Evolutionary conservation across 2,888 invertebrate genomes (phyloP), one percentile per base, ranked within the genome.

Genomic region (Branchellion lobata): DNA sequence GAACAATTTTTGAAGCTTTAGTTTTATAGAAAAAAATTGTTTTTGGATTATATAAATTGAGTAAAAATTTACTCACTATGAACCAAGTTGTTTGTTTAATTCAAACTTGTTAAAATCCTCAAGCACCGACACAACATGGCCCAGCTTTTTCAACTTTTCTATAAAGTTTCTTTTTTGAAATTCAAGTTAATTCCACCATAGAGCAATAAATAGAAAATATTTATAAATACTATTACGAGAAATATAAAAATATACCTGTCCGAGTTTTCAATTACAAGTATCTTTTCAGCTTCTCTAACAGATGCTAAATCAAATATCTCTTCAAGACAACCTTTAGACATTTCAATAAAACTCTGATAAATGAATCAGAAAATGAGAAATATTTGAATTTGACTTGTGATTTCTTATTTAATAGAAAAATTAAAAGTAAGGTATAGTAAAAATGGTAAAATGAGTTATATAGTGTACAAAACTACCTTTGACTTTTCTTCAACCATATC

Each of bases 131-230:
- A 51, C 47, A 24, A 27, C 51, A 27, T n/a, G 31, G 21, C 47
- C 75, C 1, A 24, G 11, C n/a, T 75, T 40, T 5, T 5, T 14
- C 33, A 69, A 27, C n/a, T 8, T 31, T 27, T 33, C 33, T 69
- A 11, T 5, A 69, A 69, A 33, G n/a, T 33, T 69, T 33, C 69
- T 69, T n/a, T n/a, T n/a, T n/a, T n/a, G n/a, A n/a, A n/a, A n/a
- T n/a, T n/a, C n/a, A n/a, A n/a, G n/a, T n/a, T n/a, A n/a, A n/a
- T n/a, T n/a, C n/a, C 31, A 31, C 24, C 24, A 69, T 18, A 47
- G 8, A 47, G 18, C 8, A 47, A 14, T 47, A 14, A 47, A 14
- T 47, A 47, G 8, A 47, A 47, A 47, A 47, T 14, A 47, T 47
- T 14, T 14, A 47, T 47, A 18, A 47, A 47, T 47, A 47, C 8